Conservation (phyloP, 2,888 invertebrate species). For the Anarsia innoxiella region DNA sequence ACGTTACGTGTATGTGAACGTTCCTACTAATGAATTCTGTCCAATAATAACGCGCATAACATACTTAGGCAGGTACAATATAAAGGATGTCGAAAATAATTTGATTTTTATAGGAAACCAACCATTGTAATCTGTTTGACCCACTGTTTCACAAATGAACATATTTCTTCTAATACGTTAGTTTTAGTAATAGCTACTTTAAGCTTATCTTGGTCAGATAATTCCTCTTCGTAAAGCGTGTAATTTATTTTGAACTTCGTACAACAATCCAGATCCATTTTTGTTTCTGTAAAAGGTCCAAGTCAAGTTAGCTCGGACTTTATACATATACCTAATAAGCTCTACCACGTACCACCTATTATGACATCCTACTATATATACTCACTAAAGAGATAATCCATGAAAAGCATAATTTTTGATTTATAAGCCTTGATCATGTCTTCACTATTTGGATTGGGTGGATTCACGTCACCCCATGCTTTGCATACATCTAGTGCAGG, state of each 20-base stretch:
- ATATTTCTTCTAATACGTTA: conserved; percentile 76
- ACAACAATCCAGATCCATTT: conserved; percentile 78
- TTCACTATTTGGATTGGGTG: conserved; percentile 57
- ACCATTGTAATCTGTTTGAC: conserved; percentile 83
- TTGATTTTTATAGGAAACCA: conserved; percentile 20
- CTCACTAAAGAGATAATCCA: conserved; percentile 63
- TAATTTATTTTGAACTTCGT: conserved; percentile 77
- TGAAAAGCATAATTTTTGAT: conserved; percentile 58
- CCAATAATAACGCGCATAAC: not conserved
- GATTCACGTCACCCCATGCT: conserved; percentile 64
- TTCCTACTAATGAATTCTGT: not conserved
- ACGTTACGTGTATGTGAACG: not conserved
- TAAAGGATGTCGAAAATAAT: not conserved
- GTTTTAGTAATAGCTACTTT: conserved; percentile 75
- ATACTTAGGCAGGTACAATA: not conserved
- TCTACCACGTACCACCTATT: not conserved
- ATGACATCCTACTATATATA: conserved; percentile 8
- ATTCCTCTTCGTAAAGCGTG: conserved; percentile 72
- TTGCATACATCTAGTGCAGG: conserved; percentile 47
- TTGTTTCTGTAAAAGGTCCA: conserved; percentile 66
- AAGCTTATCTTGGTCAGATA: conserved; percentile 76
- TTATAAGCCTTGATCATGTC: conserved; percentile 52
- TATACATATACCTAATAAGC: not conserved
- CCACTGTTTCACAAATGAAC: conserved; percentile 80
- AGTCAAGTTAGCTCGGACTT: not conserved